Base-by-base conservation (phyloP, 2,113 vertebrate genomes). In the Ptilorrhoa leucosticta region DNA sequence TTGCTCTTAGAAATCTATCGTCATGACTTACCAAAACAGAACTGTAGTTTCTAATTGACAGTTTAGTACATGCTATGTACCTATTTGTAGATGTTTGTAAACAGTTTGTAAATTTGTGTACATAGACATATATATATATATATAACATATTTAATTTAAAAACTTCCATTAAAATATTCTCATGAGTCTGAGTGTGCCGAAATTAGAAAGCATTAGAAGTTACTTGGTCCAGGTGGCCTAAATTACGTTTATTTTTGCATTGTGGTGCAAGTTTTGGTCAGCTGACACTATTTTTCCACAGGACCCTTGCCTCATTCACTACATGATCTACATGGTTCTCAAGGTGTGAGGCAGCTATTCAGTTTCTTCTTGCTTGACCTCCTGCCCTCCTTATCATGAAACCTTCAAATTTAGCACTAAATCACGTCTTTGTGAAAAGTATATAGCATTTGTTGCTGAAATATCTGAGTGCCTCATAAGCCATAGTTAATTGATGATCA, bases 121-220 rank as follows among this genome's bases (percentile, higher is more conserved):
- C 4, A 13, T 30, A 56, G 15, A n/a, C 2, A 2, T 24, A 24
- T 10, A 48, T 3, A 7, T 3, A 7, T 16, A 40, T 15, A 28
- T 4, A 56, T 3, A 61, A 30, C 2, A 14, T 33, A 53, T 44
- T 71, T 71, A 54, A 33, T 81, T 54, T 1, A 3, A 84, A 84
- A 51, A 39, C n/a, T 19, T 77, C 6, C 3, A 17, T 84, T 71
- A 50, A 87, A 89, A 57, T 51, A 51, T n/a, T 51, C 9, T n/a
- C 8, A 31, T 40, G 44, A 68, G 4, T 6, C 2, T 30, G 10
- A 80, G 6, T 5, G 2, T 48, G 27, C 26, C 42, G 39, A 81
- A 80, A 70, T 60, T 56, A 51, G 42, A 89, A 89, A 91, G 0
- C 45, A 53, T 12, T 40, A 78, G 27, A 58, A 50, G 8, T 14